Percentiles rank a stretch among this genome's conserved stretches.
phyloP scores from a whole-genome alignment of 2,888 invertebrate genomes.

The Catocala fraxini region DNA sequence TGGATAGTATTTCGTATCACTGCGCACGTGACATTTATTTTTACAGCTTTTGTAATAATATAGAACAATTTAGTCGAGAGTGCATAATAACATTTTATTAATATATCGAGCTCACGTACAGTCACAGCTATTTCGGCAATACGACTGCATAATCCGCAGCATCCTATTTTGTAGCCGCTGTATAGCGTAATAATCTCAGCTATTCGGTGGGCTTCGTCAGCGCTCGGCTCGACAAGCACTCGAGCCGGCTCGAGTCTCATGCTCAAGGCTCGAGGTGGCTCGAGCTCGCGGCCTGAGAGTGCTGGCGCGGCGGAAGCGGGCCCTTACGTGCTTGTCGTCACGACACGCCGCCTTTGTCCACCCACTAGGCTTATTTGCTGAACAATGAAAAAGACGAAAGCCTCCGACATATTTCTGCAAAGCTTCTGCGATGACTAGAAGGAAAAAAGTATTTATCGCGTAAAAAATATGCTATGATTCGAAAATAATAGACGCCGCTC shows the following conservation, averaged over 20 bases:
- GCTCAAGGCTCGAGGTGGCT: slow-evolving; percentile 70
- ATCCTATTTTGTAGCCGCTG: slow-evolving; percentile 72
- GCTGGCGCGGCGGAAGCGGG: slow-evolving; percentile 85
- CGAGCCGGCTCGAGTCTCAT: slow-evolving; percentile 69
- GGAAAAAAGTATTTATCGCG: slow-evolving; percentile 64
- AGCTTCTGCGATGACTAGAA: slow-evolving; percentile 57
- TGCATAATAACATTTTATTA: slow-evolving; percentile 22
- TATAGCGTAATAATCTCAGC: slow-evolving; percentile 78
- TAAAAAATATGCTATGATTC: slow-evolving; percentile 68
- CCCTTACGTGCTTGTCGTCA: slow-evolving; percentile 83
- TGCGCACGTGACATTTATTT: not conserved
- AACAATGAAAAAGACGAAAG: slow-evolving; percentile 86
- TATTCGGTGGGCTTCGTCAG: slow-evolving; percentile 82
- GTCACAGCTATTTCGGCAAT: slow-evolving; percentile 49
- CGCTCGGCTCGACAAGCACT: slow-evolving; percentile 79
- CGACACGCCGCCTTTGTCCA: slow-evolving; percentile 85
- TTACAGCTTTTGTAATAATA: not conserved
- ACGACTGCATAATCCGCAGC: slow-evolving; percentile 66
- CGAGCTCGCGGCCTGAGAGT: slow-evolving; percentile 72
- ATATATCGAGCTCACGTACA: slow-evolving; percentile 28
- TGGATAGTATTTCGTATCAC: not conserved
- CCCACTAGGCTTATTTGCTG: slow-evolving; percentile 87
- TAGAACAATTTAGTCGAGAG: not conserved
- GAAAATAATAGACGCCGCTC: slow-evolving; percentile 68
- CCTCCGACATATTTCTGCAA: slow-evolving; percentile 74